Conservation (phyloP, 2,113 vertebrate genomes). For the Prunella fulvescens region DNA sequence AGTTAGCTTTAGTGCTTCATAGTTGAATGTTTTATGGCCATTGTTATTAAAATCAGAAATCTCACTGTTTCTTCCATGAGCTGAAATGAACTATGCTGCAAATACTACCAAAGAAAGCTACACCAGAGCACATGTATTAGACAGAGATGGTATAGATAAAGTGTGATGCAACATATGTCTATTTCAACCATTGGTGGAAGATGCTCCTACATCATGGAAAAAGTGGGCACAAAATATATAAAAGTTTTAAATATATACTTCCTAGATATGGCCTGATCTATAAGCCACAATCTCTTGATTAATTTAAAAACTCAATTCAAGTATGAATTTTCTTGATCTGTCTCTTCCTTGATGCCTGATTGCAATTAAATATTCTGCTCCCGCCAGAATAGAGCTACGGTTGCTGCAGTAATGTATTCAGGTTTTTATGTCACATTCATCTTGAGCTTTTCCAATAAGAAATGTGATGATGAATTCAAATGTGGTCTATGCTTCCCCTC, state of each 20-base stretch:
- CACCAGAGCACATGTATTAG: neutral
- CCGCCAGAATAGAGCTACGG: neutral
- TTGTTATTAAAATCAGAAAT: neutral
- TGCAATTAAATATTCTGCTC: conserved; percentile 27
- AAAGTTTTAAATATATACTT: neutral
- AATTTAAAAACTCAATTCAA: neutral
- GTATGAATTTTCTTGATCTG: neutral
- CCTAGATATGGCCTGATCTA: neutral
- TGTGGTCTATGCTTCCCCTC: neutral
- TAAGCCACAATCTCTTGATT: neutral
- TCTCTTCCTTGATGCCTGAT: neutral
- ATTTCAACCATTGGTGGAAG: neutral
- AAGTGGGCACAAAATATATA: neutral
- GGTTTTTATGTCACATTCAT: conserved; percentile 13
- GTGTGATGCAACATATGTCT: neutral
- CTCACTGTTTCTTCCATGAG: neutral
- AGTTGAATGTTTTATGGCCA: neutral
- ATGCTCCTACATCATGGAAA: neutral
- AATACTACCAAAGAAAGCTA: neutral
- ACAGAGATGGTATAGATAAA: neutral
- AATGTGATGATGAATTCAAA: conserved; percentile 6
- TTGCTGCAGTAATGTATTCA: neutral
- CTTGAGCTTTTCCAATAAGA: conserved; percentile 11
- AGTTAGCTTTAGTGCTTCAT: neutral
- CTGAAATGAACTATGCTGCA: neutral